These are phyloP conservation scores for Apodemia hepburni DNA, from an alignment of 2,888 invertebrate species.

Conservation along the genomic window DNA sequence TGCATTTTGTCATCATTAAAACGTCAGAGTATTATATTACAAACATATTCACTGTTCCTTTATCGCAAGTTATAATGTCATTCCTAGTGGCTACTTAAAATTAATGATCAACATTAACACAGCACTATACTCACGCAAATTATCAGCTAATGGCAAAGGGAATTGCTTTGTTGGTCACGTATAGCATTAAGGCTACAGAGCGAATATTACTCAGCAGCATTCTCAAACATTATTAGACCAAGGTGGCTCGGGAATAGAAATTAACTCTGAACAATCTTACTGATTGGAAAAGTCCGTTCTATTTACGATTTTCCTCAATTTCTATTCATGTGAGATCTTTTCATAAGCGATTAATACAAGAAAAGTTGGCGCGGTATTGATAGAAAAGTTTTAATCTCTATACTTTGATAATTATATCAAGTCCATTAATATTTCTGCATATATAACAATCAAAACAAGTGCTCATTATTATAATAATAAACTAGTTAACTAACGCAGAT, in stretches of 20 bases:
- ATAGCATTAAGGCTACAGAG: background rate
- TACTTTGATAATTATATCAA: background rate
- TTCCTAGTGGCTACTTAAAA: slow-evolving; percentile 2
- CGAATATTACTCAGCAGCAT: slow-evolving; percentile 7
- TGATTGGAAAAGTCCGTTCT: slow-evolving; percentile 5
- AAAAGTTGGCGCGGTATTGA: background rate
- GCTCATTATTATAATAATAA: no score
- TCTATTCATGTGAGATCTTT: slow-evolving; percentile 4
- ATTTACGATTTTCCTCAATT: slow-evolving; percentile 6
- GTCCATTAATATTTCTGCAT: background rate
- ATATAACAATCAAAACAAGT: no score
- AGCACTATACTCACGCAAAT: slow-evolving; percentile 5
- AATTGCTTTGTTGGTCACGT: slow-evolving; percentile 7
- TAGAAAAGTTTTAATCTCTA: background rate
- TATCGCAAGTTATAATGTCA: no score
- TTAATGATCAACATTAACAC: slow-evolving; percentile 4
- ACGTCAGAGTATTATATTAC: no score
- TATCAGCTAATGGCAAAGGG: slow-evolving; percentile 6
- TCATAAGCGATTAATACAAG: background rate
- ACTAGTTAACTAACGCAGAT: no score
- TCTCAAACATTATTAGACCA: slow-evolving; percentile 7
- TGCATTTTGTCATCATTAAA: no score
- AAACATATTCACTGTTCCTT: no score
- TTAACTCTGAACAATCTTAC: slow-evolving; percentile 6
- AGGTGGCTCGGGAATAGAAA: slow-evolving; percentile 3